Percentiles rank a stretch among this genome's conserved stretches.
Conservation (phyloP, 1,140 invertebrate species). For the Episyrphus balteatus region DNA sequence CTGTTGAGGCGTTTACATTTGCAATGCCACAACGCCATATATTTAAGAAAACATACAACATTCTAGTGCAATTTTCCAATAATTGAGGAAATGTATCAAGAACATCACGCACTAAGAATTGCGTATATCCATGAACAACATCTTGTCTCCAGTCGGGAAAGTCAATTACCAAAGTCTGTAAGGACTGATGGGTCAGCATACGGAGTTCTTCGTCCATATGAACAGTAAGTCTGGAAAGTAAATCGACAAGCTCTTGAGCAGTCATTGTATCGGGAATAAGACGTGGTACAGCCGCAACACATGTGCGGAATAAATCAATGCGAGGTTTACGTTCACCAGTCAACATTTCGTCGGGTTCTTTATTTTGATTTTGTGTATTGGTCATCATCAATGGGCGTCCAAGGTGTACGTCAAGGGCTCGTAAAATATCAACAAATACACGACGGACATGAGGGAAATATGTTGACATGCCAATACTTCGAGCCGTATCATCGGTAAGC, state of each 20-base stretch:
- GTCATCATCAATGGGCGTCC: constrained; percentile 93
- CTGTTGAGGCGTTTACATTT: constrained; percentile 12
- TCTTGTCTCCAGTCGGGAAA: constrained; percentile 96
- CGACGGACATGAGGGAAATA: constrained; percentile 93
- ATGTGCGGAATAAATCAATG: constrained; percentile 95
- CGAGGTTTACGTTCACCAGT: constrained; percentile 96
- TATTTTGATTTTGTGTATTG: constrained; percentile 89
- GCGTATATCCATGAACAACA: constrained; percentile 86
- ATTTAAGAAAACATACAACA: constrained; percentile 83
- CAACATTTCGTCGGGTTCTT: constrained; percentile 92
- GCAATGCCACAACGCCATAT: constrained; percentile 79
- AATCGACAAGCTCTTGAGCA: constrained; percentile 82
- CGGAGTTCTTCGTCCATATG: constrained; percentile 87
- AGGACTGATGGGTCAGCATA: constrained; percentile 84
- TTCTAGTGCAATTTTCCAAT: constrained; percentile 86
- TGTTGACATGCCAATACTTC: constrained; percentile 89
- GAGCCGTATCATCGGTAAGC: constrained; percentile 88
- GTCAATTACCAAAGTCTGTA: constrained; percentile 91
- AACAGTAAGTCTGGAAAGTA: constrained; percentile 81
- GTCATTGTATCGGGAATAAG: constrained; percentile 96
- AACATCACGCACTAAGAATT: constrained; percentile 89
- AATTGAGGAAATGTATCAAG: constrained; percentile 78
- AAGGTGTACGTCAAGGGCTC: constrained; percentile 92
- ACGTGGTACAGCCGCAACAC: constrained; percentile 94
- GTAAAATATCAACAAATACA: constrained; percentile 91